Evolutionary conservation across 2,797 vertebrate genomes (phyloP), one percentile per base, ranked within the genome.

Genomic region (Onychomys torridus): DNA sequence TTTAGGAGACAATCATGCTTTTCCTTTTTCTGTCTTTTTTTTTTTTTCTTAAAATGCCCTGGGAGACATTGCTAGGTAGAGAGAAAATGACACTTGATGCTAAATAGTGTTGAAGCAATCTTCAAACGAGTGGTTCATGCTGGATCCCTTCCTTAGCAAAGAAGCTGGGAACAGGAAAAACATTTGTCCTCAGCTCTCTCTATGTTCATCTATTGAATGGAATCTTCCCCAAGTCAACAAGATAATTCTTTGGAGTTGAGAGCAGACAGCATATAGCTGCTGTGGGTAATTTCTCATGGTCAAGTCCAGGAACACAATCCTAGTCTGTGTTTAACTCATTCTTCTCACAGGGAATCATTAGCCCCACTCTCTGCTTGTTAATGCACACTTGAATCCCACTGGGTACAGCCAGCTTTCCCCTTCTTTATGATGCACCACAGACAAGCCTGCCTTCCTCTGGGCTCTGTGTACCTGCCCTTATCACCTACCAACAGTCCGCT

Each of bases 291-390:
- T 93, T 93, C 71, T 71, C 21, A 29, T n/a, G 46, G 29, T 73
- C 2, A 2, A 34, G 75, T 81, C 75, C 77, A 93, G 71, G 91
- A 95, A 82, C 52, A 52, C 63, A 88, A 29, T 52, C 32, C 49
- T 95, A 93, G 96, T 91, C 92, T 95, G 1, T 96, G 88, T 92
- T 96, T 96, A 84, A 84, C 82, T 93, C 63, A 55, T 83, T 90
- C 94, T 92, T 95, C 67, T 94, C 85, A 83, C 16, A 63, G 49
- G 13, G 75, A 89, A 84, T 91, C 81, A 94, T 94, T 89, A 96
- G 63, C 88, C 90, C 73, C 23, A 32, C 37, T 14, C 77, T 83
- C 78, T 76, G 57, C 79, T 79, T 37, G 37, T 77, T 78, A 91
- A 84, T 17, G 63, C 32, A 23, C 57, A 16, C 34, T 14, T 37